phyloP scores from a whole-genome alignment of 2,113 vertebrate species.

The Centrocercus urophasianus region DNA sequence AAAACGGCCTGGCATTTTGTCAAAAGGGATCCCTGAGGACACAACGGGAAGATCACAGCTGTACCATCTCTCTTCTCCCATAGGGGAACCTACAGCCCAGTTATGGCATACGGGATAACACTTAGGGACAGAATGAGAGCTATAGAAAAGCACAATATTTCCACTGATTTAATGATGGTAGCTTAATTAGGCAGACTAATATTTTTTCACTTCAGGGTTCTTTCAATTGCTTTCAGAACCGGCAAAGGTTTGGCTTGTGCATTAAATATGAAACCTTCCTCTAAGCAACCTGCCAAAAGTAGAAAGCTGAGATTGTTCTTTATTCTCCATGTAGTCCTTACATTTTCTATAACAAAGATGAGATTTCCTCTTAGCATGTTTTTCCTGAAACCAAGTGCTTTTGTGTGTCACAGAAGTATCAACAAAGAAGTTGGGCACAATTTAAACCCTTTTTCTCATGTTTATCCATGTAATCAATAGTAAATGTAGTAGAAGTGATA shows the following conservation, averaged over 20 bases:
- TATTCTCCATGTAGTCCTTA: neutral
- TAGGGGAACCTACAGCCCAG: neutral
- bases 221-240: neutral
- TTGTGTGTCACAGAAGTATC: neutral
- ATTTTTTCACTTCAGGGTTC: neutral
- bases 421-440: neutral
- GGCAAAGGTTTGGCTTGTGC: neutral
- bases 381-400: neutral
- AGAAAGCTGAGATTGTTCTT: neutral
- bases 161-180: neutral
- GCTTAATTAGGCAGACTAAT: neutral
- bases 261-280: neutral
- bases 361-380: neutral
- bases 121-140: neutral
- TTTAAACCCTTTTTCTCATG: neutral
- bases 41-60: neutral
- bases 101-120: neutral
- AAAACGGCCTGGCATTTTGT: neutral
- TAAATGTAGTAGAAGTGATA: neutral
- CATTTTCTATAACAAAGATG: neutral
- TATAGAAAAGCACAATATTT: neutral
- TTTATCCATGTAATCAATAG: neutral
- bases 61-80: neutral
- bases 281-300: neutral
- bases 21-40: neutral